These are phyloP conservation scores for Ctenopoma kingsleyae DNA, from an alignment of 2,797 vertebrate species.

Conservation along the genomic window DNA sequence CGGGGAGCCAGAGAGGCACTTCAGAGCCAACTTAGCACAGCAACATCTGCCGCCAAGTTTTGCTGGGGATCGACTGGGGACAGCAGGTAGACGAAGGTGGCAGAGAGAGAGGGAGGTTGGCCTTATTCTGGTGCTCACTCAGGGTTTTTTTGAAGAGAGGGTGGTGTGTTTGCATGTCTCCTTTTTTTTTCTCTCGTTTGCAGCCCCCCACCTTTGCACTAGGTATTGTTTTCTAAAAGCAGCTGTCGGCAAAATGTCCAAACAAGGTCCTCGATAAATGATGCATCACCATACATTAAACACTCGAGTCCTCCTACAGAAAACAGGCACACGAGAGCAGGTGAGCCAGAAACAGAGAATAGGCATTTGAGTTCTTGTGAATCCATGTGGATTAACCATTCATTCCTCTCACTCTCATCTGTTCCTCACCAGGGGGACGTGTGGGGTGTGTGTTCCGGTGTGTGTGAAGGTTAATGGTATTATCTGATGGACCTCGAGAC, in stretches of 20 bases:
- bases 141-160: slow-evolving; percentile 81
- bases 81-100: slow-evolving; percentile 91
- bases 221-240: slow-evolving; percentile 89
- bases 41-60: slow-evolving; percentile 96
- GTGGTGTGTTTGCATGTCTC: background rate
- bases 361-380: slow-evolving; percentile 23
- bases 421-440: slow-evolving; percentile 52
- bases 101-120: slow-evolving; percentile 58
- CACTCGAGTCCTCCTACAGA: slow-evolving; percentile 36
- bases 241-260: slow-evolving; percentile 81
- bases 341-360: slow-evolving; percentile 49
- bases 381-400: slow-evolving; percentile 42
- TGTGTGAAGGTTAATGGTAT: slow-evolving; percentile 47
- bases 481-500: slow-evolving; percentile 40
- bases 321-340: background rate
- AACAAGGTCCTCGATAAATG: slow-evolving; percentile 90
- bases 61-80: slow-evolving; percentile 89
- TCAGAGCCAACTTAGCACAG: slow-evolving; percentile 92
- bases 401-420: slow-evolving; percentile 51
- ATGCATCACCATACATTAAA: slow-evolving; percentile 82
- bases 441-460: slow-evolving; percentile 43
- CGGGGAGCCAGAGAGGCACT: slow-evolving; percentile 90
- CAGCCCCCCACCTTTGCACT: slow-evolving; percentile 80
- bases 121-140: slow-evolving; percentile 78
- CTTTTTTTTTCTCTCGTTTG: background rate